A percentile compares a stretch with the other conserved stretches of the same genome.
Conservation (phyloP, 1,140 invertebrate species). For the Tetranychus urticae region DNA sequence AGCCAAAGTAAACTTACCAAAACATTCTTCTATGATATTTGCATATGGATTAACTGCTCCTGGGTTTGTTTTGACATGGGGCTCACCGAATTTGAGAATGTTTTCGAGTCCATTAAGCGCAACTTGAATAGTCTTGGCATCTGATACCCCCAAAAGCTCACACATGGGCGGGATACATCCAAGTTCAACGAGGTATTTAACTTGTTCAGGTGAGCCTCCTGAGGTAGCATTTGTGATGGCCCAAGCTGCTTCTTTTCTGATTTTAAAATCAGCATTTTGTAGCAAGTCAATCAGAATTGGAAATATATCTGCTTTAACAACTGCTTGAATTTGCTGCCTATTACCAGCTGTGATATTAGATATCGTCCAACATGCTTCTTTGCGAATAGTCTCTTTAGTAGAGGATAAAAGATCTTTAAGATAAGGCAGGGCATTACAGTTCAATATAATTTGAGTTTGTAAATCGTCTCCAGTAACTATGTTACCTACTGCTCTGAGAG, state of each 20-base stretch:
- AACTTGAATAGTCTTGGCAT: conserved; percentile 90
- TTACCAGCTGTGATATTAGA: conserved; percentile 96
- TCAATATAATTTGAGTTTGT: conserved; percentile 81
- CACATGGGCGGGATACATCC: conserved; percentile 83
- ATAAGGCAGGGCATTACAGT: conserved; percentile 66
- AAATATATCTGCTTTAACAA: conserved; percentile 87
- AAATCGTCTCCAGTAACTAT: conserved; percentile 93
- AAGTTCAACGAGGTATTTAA: conserved; percentile 38
- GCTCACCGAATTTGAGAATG: conserved; percentile 73
- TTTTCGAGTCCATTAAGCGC: conserved; percentile 88
- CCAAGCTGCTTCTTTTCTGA: conserved; percentile 91
- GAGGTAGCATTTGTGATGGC: conserved; percentile 92
- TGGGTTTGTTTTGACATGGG: conserved; percentile 34
- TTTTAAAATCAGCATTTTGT: conserved; percentile 79
- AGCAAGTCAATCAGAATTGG: conserved; percentile 73
- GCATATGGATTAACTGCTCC: conserved; percentile 61
- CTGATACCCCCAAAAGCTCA: conserved; percentile 74
- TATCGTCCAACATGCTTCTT: conserved; percentile 95
- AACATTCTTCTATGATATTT: conserved; percentile 80
- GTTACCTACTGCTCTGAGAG: conserved; percentile 80
- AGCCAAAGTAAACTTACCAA: conserved; percentile 36
- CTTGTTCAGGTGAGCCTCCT: conserved; percentile 77
- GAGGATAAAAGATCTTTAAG: conserved; percentile 53
- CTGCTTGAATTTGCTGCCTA: conserved; percentile 70
- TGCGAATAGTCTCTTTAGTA: conserved; percentile 59